Conservation (phyloP, 1,140 invertebrate genomes). For the Hycleus cichorii region DNA sequence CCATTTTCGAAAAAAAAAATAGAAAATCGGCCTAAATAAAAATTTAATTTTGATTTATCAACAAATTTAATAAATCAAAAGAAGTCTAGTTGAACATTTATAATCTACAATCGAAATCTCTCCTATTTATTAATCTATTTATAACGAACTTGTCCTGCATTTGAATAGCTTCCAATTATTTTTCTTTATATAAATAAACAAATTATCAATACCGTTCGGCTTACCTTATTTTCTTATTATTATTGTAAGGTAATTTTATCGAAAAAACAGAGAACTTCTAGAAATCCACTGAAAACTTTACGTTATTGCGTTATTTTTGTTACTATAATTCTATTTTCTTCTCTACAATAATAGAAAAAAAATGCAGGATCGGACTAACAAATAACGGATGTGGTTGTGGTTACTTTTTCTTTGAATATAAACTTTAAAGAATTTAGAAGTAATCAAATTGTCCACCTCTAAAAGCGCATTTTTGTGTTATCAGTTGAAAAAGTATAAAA, state of each 20-base stretch:
- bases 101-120: slow-evolving; percentile 5
- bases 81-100: background rate
- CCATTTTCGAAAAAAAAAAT: background rate
- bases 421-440: background rate
- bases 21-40: no score
- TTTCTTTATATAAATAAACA: slow-evolving; percentile 14
- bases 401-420: background rate
- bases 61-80: background rate
- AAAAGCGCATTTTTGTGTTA: no score
- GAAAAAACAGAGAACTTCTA: no score
- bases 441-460: no score
- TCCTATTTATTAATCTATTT: slow-evolving; percentile 9
- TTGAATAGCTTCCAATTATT: slow-evolving; percentile 13
- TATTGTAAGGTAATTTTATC: background rate
- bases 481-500: no score
- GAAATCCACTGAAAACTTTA: background rate
- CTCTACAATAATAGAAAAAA: no score
- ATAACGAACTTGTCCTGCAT: slow-evolving; percentile 14
- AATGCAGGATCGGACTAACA: no score
- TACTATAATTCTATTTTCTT: no score
- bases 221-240: background rate
- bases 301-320: background rate
- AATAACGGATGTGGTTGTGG: slow-evolving; percentile 5
- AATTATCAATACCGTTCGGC: slow-evolving; percentile 6
- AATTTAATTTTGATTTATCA: no score